A percentile compares a stretch with the other conserved stretches of the same genome.
These are phyloP conservation scores for Urosaurus nigricauda DNA, from an alignment of 2,797 vertebrate genomes.

Conservation along the genomic window DNA sequence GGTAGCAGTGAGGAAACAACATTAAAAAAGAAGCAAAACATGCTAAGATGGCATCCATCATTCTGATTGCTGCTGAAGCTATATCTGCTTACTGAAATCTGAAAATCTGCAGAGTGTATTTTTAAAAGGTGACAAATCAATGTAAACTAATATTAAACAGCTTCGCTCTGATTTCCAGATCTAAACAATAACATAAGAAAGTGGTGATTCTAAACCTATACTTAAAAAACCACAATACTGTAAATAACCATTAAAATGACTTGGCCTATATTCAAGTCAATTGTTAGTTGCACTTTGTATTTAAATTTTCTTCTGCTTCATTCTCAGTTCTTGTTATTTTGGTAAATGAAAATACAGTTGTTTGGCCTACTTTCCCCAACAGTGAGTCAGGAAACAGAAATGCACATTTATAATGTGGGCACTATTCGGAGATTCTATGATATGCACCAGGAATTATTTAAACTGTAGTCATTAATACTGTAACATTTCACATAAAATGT, in stretches of 20 bases:
- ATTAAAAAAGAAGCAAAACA: conserved; percentile 23
- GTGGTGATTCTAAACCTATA: conserved; percentile 47
- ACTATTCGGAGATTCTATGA: not conserved
- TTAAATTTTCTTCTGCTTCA: conserved; percentile 51
- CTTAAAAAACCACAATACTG: conserved; percentile 52
- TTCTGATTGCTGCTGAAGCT: conserved; percentile 7
- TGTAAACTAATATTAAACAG: conserved; percentile 52
- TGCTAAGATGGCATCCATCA: not conserved
- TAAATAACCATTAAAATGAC: conserved; percentile 59
- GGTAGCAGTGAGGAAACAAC: not conserved
- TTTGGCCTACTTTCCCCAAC: conserved; percentile 32
- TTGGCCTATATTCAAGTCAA: conserved; percentile 60
- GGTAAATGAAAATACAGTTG: conserved; percentile 7
- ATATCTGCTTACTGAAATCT: conserved; percentile 32
- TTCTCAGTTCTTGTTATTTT: conserved; percentile 27
- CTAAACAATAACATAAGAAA: conserved; percentile 53
- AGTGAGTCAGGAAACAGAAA: not conserved
- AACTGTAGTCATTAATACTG: not conserved
- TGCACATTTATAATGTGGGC: not conserved
- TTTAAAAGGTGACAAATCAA: conserved; percentile 29
- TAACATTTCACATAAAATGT: not conserved
- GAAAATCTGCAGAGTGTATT: conserved; percentile 22
- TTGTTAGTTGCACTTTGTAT: conserved; percentile 35
- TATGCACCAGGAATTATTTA: conserved; percentile 13
- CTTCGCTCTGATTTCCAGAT: conserved; percentile 45